Conservation (phyloP, 2,888 invertebrate genomes). For the Amiota mariae region DNA sequence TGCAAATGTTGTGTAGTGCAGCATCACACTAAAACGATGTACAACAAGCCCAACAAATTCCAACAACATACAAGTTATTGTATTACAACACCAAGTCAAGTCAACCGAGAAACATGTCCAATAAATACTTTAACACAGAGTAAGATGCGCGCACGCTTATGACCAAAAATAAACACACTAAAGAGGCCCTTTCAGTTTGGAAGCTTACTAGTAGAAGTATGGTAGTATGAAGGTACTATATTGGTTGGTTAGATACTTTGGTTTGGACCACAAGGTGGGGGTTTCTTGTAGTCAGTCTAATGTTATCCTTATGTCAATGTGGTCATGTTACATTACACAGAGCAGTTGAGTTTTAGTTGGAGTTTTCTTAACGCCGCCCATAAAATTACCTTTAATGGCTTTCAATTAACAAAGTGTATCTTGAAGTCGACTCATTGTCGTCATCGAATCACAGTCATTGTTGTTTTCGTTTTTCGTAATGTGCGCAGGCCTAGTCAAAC, state of each 20-base stretch:
- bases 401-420: slow-evolving; percentile 74
- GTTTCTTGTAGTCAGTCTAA: too few species aligned
- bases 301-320: slow-evolving; percentile 55
- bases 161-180: neutral
- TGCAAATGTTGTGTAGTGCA: neutral
- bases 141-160: neutral
- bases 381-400: slow-evolving; percentile 74
- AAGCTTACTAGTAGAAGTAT: too few species aligned
- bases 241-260: too few species aligned
- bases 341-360: neutral
- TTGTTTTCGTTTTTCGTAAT: slow-evolving; percentile 30
- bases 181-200: too few species aligned
- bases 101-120: slow-evolving; percentile 6
- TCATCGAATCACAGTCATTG: neutral
- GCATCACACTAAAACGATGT: slow-evolving; percentile 8
- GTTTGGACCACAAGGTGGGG: too few species aligned
- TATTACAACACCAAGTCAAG: slow-evolving; percentile 29
- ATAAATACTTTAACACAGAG: slow-evolving; percentile 12
- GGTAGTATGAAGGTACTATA: too few species aligned
- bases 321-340: slow-evolving; percentile 66
- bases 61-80: slow-evolving; percentile 41
- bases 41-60: slow-evolving; percentile 58
- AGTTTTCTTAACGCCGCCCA: slow-evolving; percentile 74
- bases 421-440: slow-evolving; percentile 34
- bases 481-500: slow-evolving; percentile 24